Percentiles rank a stretch among this genome's conserved stretches.
These are phyloP conservation scores for Ivindomyrus marchei DNA, from an alignment of 2,113 vertebrate species.

Conservation along the genomic window DNA sequence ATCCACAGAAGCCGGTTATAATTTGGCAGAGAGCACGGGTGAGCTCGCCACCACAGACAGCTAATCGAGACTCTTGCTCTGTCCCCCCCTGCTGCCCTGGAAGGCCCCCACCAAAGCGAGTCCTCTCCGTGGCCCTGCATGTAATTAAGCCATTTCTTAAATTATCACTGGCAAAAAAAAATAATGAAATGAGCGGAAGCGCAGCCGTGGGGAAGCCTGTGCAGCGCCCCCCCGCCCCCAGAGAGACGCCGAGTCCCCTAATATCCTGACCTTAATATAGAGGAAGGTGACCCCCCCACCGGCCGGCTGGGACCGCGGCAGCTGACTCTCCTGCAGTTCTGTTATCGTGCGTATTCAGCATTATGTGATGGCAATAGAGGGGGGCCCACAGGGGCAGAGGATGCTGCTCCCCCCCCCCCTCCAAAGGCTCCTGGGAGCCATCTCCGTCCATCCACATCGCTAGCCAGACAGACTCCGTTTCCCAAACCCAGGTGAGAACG, in stretches of 20 bases:
- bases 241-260: not conserved
- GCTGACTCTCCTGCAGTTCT: not conserved
- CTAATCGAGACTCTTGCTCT: conserved; percentile 54
- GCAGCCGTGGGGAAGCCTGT: not conserved
- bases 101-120: not conserved
- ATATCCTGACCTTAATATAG: not conserved
- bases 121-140: conserved; percentile 41
- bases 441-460: not conserved
- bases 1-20: not conserved
- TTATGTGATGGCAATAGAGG: too few relatives aligned
- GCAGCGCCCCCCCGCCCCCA: not conserved
- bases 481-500: not conserved
- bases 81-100: conserved; percentile 42
- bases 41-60: conserved; percentile 27
- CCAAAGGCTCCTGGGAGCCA: not conserved
- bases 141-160: conserved; percentile 53
- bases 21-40: not conserved
- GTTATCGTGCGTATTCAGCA: not conserved
- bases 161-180: conserved; percentile 41
- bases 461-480: not conserved
- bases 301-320: not conserved
- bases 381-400: not conserved
- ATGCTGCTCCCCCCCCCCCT: not conserved
- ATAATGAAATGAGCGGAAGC: not conserved
- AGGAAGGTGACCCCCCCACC: not conserved